Percentiles rank a stretch among this genome's conserved stretches.
These are phyloP conservation scores for Bombus confusus DNA, from an alignment of 1,140 invertebrate genomes.

Conservation along the genomic window DNA sequence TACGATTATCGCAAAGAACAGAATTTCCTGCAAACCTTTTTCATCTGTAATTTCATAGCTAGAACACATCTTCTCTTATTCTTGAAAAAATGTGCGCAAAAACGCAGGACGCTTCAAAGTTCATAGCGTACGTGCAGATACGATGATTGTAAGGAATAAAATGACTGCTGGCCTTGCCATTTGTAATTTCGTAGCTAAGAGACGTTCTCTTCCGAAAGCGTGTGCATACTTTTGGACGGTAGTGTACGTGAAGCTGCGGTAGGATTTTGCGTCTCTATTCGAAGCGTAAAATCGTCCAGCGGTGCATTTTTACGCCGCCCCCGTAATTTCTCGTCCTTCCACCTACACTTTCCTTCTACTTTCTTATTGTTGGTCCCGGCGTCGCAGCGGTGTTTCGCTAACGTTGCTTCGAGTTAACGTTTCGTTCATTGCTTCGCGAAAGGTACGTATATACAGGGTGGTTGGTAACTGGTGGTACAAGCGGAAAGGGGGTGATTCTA, in stretches of 20 bases:
- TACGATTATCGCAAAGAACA: too few species aligned
- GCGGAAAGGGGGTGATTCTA: too few species aligned
- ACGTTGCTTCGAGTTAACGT: conserved; percentile 45
- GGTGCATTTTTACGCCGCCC: conserved; percentile 66
- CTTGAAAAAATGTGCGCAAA: too few species aligned
- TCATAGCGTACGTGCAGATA: too few species aligned
- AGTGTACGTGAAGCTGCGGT: conserved; percentile 33
- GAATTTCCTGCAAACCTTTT: too few species aligned
- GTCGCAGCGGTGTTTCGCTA: conserved; percentile 50
- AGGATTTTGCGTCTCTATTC: conserved; percentile 64
- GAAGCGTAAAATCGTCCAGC: conserved; percentile 72
- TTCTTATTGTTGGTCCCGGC: conserved; percentile 28
- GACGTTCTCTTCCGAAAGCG: neutral
- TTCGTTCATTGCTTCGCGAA: conserved; percentile 22
- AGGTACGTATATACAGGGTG: conserved; percentile 12
- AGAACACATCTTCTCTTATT: too few species aligned
- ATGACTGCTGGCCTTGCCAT: too few species aligned
- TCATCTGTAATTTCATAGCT: too few species aligned
- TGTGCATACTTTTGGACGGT: neutral
- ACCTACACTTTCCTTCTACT: conserved; percentile 35
- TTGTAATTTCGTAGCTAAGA: too few species aligned
- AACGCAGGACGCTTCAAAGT: too few species aligned
- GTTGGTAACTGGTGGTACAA: too few species aligned
- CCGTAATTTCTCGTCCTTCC: conserved; percentile 58
- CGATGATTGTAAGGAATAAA: too few species aligned